Evolutionary conservation across 1,140 invertebrate genomes (phyloP), one percentile per base, ranked within the genome.

Genomic region (Diachasmimorpha longicaudata): DNA sequence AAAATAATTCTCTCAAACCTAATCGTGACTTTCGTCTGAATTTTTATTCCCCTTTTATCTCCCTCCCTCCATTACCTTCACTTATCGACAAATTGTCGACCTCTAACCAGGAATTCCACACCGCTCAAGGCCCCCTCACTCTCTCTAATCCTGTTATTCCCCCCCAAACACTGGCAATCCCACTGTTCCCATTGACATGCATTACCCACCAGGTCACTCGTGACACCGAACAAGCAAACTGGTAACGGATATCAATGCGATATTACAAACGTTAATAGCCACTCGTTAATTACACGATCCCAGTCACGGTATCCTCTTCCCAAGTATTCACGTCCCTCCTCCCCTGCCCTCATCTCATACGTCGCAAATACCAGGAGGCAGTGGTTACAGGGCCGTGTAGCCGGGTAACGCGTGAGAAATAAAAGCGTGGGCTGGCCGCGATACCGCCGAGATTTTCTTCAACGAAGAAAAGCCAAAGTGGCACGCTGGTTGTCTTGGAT

Each of bases 251-350:
- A 85, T 86, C 82, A 85, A 82, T 79, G 82, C 80, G 81, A 86
- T 88, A 87, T 88, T 87, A 86, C 85, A 84, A 83, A 84, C 81
- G 80, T 81, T 86, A 87, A 87, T 87, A 82, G 83, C 75, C 52
- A 83, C 78, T 79, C 81, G 87, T 88, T 88, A 87, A 87, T 88
- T 87, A 87, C 78, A 68, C 37, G 75, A 74, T 25, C 68, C 72
- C 67, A 77, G 76, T 74, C 71, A 80, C 71, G 78, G 78, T 71
- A 71, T 72, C 52, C 68, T 58, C 75, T 76, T 48, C 31, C 31
- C 69, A 48, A 63, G 58, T 63, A 25, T 63, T 11, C 21, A 25
- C 58, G 4, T 25, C 23, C 36, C 48, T 46, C 25, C 68, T 25
- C 48, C 68, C 25, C 68, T 25, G 44, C 69, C 46, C 67, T 63